phyloP scores from a whole-genome alignment of 2,797 vertebrate species.

The Pangasius mekongensis region DNA sequence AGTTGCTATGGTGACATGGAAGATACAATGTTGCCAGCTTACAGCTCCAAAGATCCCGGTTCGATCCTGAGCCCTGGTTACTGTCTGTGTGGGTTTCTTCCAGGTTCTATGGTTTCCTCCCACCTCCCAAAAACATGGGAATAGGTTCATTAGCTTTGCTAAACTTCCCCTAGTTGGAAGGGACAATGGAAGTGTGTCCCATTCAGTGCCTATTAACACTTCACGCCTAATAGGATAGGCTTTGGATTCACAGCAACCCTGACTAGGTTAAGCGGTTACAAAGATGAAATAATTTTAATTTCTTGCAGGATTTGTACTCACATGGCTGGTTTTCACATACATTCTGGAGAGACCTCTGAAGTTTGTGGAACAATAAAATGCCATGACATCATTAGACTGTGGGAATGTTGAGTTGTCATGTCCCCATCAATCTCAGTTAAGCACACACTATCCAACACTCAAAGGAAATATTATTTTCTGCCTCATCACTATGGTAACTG shows the following conservation, averaged over 20 bases:
- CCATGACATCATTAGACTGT: background rate
- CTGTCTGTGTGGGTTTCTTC: too few species aligned
- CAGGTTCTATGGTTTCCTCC: too few species aligned
- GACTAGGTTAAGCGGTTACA: background rate
- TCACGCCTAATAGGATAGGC: background rate
- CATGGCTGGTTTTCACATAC: background rate
- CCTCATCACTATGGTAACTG: constrained; percentile 35
- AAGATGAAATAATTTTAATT: background rate
- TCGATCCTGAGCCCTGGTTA: too few species aligned
- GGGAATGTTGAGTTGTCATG: background rate
- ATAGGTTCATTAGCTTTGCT: background rate
- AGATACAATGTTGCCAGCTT: background rate
- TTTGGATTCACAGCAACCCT: background rate
- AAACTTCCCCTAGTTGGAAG: background rate
- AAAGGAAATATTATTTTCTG: constrained; percentile 28
- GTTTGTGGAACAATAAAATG: constrained; percentile 4
- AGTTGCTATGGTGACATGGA: background rate
- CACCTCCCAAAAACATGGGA: background rate
- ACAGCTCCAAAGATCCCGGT: background rate
- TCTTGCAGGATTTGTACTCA: background rate
- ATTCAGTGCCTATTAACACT: background rate
- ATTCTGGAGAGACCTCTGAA: background rate
- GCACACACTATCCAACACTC: background rate
- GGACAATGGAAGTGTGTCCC: too few species aligned
- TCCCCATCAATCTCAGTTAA: background rate